Conservation (phyloP, 2,888 invertebrate species). For the Achlya flavicornis region DNA sequence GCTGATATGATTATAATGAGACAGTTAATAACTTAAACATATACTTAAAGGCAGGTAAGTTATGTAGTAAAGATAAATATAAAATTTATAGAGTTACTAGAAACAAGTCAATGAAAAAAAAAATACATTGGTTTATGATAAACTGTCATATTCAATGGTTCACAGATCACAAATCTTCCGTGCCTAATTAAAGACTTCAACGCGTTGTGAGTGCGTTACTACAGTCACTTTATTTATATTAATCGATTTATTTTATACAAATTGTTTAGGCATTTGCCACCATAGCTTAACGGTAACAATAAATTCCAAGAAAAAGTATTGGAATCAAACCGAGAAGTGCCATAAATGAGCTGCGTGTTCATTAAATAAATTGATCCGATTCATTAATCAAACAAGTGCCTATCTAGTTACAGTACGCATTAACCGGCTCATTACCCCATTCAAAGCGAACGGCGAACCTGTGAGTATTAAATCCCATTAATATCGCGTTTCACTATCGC, state of each 20-base stretch:
- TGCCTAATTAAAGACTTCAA: slow-evolving; percentile 54
- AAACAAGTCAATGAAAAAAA: neutral
- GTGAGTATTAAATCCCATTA: slow-evolving; percentile 39
- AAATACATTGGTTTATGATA: neutral
- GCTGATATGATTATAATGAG: too few relatives aligned
- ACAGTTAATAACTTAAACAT: too few relatives aligned
- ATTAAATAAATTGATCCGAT: slow-evolving; percentile 33
- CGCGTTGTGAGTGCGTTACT: slow-evolving; percentile 35
- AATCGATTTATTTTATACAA: slow-evolving; percentile 19
- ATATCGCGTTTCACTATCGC: slow-evolving; percentile 52
- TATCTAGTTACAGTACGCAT: slow-evolving; percentile 31
- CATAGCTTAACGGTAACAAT: neutral
- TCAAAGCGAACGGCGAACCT: slow-evolving; percentile 41
- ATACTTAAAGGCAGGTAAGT: neutral
- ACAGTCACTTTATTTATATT: slow-evolving; percentile 14
- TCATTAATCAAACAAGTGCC: slow-evolving; percentile 31
- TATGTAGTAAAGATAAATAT: neutral
- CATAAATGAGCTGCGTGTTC: slow-evolving; percentile 31
- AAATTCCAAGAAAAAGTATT: slow-evolving; percentile 12
- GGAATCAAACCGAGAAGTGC: slow-evolving; percentile 29
- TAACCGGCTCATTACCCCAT: slow-evolving; percentile 44
- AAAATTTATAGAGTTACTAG: too few relatives aligned
- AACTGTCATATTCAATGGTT: neutral
- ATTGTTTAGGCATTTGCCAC: slow-evolving; percentile 17
- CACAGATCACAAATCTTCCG: neutral